Conservation (phyloP, 2,888 invertebrate genomes). For the Phalangium opilio region DNA sequence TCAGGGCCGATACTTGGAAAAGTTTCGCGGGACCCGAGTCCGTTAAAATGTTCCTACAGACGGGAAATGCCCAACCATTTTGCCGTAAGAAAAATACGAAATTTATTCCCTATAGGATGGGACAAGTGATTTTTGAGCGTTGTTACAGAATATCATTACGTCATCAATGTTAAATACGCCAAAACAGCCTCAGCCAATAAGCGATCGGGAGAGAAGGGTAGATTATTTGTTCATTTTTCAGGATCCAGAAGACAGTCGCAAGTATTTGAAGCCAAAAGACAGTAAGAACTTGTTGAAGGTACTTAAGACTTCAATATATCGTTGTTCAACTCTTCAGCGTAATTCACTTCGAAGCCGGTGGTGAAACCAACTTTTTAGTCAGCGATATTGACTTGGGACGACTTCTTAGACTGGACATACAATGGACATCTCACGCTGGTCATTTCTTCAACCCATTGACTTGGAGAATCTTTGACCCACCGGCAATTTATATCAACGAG, state of each 20-base stretch:
- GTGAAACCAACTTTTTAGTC: constrained; percentile 11
- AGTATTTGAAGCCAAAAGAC: constrained; percentile 16
- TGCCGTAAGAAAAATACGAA: constrained; percentile 52
- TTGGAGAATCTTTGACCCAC: constrained; percentile 14
- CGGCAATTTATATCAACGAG: constrained; percentile 8
- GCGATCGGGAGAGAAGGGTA: constrained; percentile 11
- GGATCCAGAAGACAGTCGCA: constrained; percentile 17
- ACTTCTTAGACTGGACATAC: constrained; percentile 18
- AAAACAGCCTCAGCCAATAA: not conserved
- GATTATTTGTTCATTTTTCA: constrained; percentile 12
- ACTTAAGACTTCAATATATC: too few species aligned
- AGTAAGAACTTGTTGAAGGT: constrained; percentile 14
- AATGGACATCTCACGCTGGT: constrained; percentile 14
- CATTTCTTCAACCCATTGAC: constrained; percentile 14
- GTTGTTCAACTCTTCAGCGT: constrained; percentile 1
- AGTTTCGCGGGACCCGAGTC: constrained; percentile 31
- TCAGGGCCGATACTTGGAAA: constrained; percentile 25
- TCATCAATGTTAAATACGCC: too few species aligned
- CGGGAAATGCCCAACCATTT: constrained; percentile 50
- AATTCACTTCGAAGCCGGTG: constrained; percentile 7
- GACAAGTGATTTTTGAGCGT: too few species aligned
- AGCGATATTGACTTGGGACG: constrained; percentile 16
- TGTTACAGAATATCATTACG: too few species aligned
- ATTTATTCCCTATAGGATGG: too few species aligned
- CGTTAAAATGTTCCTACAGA: constrained; percentile 53